A percentile compares a stretch with the other conserved stretches of the same genome.
phyloP scores from a whole-genome alignment of 2,797 vertebrate species.

The Ptychobarbus kaznakovi region DNA sequence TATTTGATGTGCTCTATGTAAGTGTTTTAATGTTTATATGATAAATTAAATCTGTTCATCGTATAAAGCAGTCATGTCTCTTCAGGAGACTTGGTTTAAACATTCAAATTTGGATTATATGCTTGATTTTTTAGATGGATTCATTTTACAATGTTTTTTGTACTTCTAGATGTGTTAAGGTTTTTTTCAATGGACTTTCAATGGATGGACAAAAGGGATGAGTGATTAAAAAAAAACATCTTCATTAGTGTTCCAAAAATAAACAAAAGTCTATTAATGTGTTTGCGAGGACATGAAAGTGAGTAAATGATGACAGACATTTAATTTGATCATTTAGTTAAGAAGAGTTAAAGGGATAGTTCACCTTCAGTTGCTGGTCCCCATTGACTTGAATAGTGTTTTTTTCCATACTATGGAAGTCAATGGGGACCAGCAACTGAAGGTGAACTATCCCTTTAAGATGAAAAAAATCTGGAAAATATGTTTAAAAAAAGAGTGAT shows the following conservation, averaged over 20 bases:
- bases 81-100: background rate
- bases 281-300: background rate
- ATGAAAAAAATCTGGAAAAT: background rate
- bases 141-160: background rate
- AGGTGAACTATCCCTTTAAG: too few species aligned
- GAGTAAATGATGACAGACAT: background rate
- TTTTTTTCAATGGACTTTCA: background rate
- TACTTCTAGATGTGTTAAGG: background rate
- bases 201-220: background rate
- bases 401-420: too few species aligned
- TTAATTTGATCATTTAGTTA: background rate
- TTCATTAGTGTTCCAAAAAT: background rate
- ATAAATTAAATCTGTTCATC: background rate
- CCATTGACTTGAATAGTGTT: too few species aligned
- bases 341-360: background rate
- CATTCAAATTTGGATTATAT: background rate
- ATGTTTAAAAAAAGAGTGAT: background rate
- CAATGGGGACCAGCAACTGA: too few species aligned
- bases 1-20: background rate
- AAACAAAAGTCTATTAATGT: background rate
- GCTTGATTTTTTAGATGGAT: too few species aligned
- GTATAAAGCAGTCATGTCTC: background rate
- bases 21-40: background rate
- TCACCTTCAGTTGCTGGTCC: too few species aligned
- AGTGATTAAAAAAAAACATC: background rate